phyloP scores from a whole-genome alignment of 2,113 vertebrate species.

The Microtus oregoni region DNA sequence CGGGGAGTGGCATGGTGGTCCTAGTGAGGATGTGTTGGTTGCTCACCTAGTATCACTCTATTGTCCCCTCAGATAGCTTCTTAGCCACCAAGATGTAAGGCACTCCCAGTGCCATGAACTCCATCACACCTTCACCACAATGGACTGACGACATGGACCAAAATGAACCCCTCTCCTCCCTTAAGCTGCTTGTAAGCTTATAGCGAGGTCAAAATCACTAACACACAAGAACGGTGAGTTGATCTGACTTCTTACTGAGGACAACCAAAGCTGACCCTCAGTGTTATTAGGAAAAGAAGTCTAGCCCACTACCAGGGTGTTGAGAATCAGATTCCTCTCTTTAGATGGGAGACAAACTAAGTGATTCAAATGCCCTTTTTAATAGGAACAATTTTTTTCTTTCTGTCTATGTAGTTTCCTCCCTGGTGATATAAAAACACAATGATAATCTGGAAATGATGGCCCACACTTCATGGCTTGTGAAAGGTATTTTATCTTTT shows the following conservation, averaged over 20 bases:
- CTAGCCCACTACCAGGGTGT: too few relatives aligned
- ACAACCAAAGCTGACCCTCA: slow-evolving; percentile 8
- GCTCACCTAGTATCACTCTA: not conserved
- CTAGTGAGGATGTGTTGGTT: not conserved
- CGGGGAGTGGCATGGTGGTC: not conserved
- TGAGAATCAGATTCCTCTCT: slow-evolving; percentile 30
- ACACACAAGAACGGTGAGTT: not conserved
- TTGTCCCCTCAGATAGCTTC: too few relatives aligned
- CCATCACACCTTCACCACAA: not conserved
- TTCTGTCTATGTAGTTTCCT: not conserved
- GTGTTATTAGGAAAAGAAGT: slow-evolving; percentile 7
- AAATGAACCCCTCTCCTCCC: not conserved
- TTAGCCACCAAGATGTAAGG: not conserved
- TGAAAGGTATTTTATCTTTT: slow-evolving; percentile 64
- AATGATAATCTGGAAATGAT: slow-evolving; percentile 50
- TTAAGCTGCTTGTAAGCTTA: too few relatives aligned
- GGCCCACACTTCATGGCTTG: slow-evolving; percentile 45
- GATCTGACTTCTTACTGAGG: not conserved
- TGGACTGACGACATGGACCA: not conserved
- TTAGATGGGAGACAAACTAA: slow-evolving; percentile 34
- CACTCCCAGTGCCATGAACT: not conserved
- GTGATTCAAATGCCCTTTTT: slow-evolving; percentile 25
- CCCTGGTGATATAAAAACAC: slow-evolving; percentile 33
- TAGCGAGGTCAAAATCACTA: not conserved
- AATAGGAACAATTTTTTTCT: not conserved